A percentile compares a stretch with the other conserved stretches of the same genome.
These are phyloP conservation scores for Cylloceria caligata DNA, from an alignment of 2,888 invertebrate species.

Conservation along the genomic window DNA sequence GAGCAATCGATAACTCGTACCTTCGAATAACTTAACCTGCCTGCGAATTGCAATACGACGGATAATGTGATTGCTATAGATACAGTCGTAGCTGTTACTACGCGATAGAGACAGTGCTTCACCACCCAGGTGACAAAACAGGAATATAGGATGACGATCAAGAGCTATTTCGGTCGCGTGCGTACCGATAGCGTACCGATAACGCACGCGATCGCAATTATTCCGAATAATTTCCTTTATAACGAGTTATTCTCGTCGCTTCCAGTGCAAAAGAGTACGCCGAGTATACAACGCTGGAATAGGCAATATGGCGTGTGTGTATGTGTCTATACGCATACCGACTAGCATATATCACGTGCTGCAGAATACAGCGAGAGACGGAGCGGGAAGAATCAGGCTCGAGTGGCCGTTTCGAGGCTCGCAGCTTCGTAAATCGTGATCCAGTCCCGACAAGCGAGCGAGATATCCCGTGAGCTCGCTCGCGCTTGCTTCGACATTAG, in stretches of 20 bases:
- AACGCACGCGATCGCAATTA: not conserved
- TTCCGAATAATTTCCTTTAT: constrained; percentile 13
- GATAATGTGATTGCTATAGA: not conserved
- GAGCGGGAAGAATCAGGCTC: constrained; percentile 17
- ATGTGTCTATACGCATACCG: not conserved
- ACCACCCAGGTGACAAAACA: not conserved
- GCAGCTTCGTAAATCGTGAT: constrained; percentile 68
- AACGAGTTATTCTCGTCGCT: constrained; percentile 29
- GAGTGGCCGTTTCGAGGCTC: constrained; percentile 54
- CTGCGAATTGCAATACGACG: not conserved
- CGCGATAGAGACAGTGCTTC: not conserved
- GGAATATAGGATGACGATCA: not conserved
- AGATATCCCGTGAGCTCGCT: constrained; percentile 59
- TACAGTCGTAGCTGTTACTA: not conserved
- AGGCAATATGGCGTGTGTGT: constrained; percentile 1
- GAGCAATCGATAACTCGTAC: not conserved
- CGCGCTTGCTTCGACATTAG: constrained; percentile 43
- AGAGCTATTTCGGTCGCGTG: constrained; percentile 6
- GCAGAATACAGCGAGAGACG: not conserved
- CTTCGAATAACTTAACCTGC: not conserved
- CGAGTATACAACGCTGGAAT: constrained; percentile 8
- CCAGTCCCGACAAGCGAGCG: constrained; percentile 65
- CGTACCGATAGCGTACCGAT: constrained; percentile 6
- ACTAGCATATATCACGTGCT: not conserved
- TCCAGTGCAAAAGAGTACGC: not conserved